Base-by-base conservation (phyloP, 2,797 vertebrate genomes). In the Ceryle rudis region DNA sequence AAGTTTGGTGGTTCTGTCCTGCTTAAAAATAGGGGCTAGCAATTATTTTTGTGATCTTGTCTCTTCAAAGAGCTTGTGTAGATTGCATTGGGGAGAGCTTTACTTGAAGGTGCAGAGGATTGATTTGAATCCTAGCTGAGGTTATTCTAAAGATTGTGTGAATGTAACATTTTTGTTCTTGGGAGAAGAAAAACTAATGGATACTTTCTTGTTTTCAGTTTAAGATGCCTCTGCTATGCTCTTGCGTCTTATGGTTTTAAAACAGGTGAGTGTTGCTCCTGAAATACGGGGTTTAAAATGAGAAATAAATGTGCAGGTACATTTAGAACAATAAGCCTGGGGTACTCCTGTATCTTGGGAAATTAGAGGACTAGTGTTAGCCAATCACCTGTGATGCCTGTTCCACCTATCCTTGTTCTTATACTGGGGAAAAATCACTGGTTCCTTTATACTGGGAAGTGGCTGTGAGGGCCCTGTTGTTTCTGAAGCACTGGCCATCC, bases 1-100 rank as follows among this genome's bases (percentile, higher is more conserved):
- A 3, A 6, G 3, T 29, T 25, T 0, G 16, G 3, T 6, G 2
- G 10, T 44, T 17, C 1, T 15, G 5, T 26, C 4, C 14, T 14
- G 7, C 26, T 58, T 19, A 21, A 71, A 65, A 72, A 28, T 3
- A 3, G 0, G 0, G 11, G 2, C 2, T 15, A 31, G 14, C 2
- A 9, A 0, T n/a, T 71, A 10, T 3, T 73, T 80, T 33, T 52
- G 11, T 29, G 16, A 6, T 20, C 3, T 47, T 2, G 2, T 3
- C 13, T 41, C 7, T 46, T 21, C 4, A 15, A 37, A 54, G 22
- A 25, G 14, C 5, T 1, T 0, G 35, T 22, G 35, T 5, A 7
- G 2, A 9, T 44, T 6, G 12, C 1, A 2, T 66, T 0, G 2
- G 25, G 11, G 0, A 22, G 33, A 21, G 26, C 4, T 35, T 47